A percentile compares a stretch with the other conserved stretches of the same genome.
Conservation (phyloP, 2,113 vertebrate species). For the Chloebia gouldiae region DNA sequence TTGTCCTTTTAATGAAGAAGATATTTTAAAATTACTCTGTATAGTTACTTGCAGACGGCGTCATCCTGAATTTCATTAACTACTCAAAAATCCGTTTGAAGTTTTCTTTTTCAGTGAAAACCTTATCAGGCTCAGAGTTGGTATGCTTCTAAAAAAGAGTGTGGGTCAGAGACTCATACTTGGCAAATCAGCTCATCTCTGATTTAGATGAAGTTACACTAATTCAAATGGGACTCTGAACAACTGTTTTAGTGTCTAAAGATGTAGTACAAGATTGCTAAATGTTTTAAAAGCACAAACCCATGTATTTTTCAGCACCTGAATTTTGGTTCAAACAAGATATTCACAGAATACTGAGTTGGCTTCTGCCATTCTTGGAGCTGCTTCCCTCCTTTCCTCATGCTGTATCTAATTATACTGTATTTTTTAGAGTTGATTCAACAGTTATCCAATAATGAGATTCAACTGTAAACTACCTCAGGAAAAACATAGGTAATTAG, state of each 20-base stretch:
- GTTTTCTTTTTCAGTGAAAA: background rate
- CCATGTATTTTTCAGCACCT: background rate
- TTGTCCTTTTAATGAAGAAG: constrained; percentile 51
- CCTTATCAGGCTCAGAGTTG: background rate
- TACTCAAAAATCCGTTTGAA: background rate
- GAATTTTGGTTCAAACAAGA: background rate
- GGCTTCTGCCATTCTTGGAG: background rate
- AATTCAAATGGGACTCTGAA: background rate
- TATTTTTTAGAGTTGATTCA: constrained; percentile 38
- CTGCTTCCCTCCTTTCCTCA: background rate
- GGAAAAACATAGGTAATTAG: background rate
- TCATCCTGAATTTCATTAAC: constrained; percentile 50
- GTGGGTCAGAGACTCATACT: background rate
- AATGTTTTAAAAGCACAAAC: background rate
- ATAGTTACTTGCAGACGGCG: constrained; percentile 9
- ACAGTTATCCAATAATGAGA: constrained; percentile 38
- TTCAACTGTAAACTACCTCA: constrained; percentile 7
- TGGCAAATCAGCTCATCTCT: background rate
- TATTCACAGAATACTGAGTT: background rate
- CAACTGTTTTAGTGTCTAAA: background rate
- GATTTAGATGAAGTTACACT: background rate
- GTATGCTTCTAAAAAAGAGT: background rate
- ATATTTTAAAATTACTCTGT: constrained; percentile 23
- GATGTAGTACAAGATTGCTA: background rate
- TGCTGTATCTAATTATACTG: background rate